phyloP scores from a whole-genome alignment of 2,113 vertebrate genomes.

The Formicarius rufipectus region DNA sequence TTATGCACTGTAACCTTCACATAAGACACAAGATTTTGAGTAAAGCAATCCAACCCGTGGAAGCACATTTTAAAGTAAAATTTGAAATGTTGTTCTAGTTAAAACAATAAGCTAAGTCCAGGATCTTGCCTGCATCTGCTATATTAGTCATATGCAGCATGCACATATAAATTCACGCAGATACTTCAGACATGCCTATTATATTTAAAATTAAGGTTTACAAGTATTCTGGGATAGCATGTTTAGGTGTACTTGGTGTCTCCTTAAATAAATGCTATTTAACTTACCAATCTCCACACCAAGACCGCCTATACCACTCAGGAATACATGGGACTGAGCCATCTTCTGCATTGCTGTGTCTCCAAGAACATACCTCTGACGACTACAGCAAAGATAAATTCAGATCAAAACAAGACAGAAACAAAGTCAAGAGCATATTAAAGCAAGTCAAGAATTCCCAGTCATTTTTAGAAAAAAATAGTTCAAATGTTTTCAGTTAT shows the following conservation, averaged over 20 bases:
- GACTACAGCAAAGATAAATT: conserved; percentile 76
- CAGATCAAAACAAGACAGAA: not conserved
- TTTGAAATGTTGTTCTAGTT: not conserved
- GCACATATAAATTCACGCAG: not conserved
- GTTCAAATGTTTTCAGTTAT: not conserved
- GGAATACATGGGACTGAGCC: conserved; percentile 93
- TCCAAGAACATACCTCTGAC: conserved; percentile 97
- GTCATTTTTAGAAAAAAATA: not conserved
- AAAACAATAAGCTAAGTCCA: not conserved
- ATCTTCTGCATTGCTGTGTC: conserved; percentile 98
- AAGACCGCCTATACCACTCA: conserved; percentile 92
- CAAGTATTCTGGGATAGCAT: not conserved
- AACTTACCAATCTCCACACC: conserved; percentile 93
- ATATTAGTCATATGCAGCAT: accelerated
- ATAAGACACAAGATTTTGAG: not conserved
- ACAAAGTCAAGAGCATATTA: not conserved
- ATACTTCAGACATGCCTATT: not conserved
- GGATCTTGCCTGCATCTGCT: not conserved
- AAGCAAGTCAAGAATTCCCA: not conserved
- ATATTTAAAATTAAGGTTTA: not conserved
- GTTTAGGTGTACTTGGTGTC: not conserved
- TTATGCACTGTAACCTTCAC: not conserved
- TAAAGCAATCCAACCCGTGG: not conserved
- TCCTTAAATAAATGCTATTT: not conserved
- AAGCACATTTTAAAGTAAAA: not conserved